Percentiles rank a stretch among this genome's conserved stretches.
Conservation (phyloP, 2,113 vertebrate genomes). For the Rattus rattus region DNA sequence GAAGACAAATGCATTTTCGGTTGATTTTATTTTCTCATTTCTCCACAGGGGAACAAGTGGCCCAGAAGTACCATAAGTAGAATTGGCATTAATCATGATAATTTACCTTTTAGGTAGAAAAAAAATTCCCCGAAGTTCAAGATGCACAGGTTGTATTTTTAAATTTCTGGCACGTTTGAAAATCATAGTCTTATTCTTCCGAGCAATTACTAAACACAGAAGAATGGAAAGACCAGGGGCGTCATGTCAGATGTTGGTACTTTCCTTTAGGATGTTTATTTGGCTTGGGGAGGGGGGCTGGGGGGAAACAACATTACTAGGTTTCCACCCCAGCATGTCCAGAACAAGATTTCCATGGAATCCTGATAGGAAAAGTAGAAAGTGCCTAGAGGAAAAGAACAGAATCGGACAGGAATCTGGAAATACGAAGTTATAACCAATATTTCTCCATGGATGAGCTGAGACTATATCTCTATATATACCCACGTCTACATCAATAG, state of each 20-base stretch:
- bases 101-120: slow-evolving; percentile 64
- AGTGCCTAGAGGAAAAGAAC: slow-evolving; percentile 43
- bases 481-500: no score
- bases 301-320: slow-evolving; percentile 20
- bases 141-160: slow-evolving; percentile 20
- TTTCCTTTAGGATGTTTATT: slow-evolving; percentile 68
- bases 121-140: slow-evolving; percentile 40
- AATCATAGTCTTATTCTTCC: slow-evolving; percentile 59
- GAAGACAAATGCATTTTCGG: slow-evolving; percentile 67
- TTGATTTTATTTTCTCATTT: slow-evolving; percentile 75
- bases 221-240: slow-evolving; percentile 41
- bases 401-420: background rate
- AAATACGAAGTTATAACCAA: background rate
- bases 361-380: slow-evolving; percentile 53
- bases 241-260: slow-evolving; percentile 42
- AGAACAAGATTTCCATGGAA: slow-evolving; percentile 57
- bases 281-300: background rate
- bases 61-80: slow-evolving; percentile 39
- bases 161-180: slow-evolving; percentile 62
- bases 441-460: background rate
- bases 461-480: background rate
- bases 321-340: slow-evolving; percentile 60
- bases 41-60: slow-evolving; percentile 52
- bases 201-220: slow-evolving; percentile 54
- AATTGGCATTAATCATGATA: slow-evolving; percentile 73